A percentile compares a stretch with the other conserved stretches of the same genome.
phyloP scores from a whole-genome alignment of 2,797 vertebrate genomes.

The Sebastes oblongus region DNA sequence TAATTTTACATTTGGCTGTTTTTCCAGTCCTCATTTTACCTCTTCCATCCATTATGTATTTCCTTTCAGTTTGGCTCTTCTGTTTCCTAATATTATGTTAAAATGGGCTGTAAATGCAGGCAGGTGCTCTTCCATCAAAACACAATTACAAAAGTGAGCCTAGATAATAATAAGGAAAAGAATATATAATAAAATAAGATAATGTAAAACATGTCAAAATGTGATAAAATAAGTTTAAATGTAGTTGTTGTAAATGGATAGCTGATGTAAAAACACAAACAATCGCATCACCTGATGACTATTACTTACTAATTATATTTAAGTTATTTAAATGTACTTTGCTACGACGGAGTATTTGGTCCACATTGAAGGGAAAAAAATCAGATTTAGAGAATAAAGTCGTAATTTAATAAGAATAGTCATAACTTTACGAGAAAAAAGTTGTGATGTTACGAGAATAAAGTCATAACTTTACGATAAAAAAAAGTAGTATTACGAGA shows the following conservation, averaged over 20 bases:
- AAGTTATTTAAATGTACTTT: background rate
- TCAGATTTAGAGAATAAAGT: no score
- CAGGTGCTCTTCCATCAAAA: background rate
- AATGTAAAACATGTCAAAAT: background rate
- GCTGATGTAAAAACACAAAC: background rate
- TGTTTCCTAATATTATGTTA: background rate
- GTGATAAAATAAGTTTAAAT: background rate
- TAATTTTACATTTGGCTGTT: slow-evolving; percentile 1
- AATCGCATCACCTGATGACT: background rate
- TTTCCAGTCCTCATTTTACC: slow-evolving; percentile 39
- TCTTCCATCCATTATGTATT: background rate
- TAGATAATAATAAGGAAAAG: background rate
- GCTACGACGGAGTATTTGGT: no score
- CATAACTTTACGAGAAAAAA: no score
- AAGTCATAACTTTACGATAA: no score
- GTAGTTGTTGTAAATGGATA: background rate
- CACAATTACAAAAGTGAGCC: background rate
- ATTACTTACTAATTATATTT: background rate
- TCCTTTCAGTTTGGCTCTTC: slow-evolving; percentile 3
- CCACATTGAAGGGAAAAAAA: no score
- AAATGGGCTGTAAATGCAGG: background rate
- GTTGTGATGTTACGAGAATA: no score
- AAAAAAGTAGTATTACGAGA: no score
- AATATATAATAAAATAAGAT: background rate
- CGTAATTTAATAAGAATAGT: no score